phyloP scores from a whole-genome alignment of 2,888 invertebrate genomes.

The Lapara coniferarum region DNA sequence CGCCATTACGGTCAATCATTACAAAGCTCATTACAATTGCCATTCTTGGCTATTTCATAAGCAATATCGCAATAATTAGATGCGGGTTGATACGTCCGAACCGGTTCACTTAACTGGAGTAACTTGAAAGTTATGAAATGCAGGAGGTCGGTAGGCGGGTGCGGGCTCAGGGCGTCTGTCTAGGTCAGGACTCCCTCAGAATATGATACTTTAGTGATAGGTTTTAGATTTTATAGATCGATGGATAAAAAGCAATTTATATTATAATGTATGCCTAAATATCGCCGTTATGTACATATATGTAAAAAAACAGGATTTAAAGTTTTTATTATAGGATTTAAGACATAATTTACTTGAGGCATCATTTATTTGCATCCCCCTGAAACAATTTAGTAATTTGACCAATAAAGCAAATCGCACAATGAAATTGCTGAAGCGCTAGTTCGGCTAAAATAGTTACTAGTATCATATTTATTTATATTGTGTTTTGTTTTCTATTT shows the following conservation, averaged over 20 bases:
- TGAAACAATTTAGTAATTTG: conserved; percentile 8
- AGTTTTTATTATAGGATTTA: no score
- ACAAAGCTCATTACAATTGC: conserved; percentile 45
- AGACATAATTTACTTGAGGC: no score
- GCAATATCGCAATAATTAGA: conserved; percentile 56
- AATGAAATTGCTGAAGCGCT: not conserved
- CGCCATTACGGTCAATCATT: conserved; percentile 21
- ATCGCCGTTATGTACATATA: no score
- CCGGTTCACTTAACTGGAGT: conserved; percentile 47
- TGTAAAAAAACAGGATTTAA: no score
- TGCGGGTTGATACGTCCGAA: conserved; percentile 50
- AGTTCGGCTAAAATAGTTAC: conserved; percentile 4
- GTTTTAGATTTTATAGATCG: no score
- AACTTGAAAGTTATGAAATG: conserved; percentile 54
- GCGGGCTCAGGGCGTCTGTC: conserved; percentile 13
- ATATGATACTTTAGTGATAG: not conserved
- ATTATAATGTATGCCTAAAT: no score
- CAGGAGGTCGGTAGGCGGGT: conserved; percentile 25
- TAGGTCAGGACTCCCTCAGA: not conserved
- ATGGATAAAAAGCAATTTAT: no score
- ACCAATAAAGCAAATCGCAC: not conserved
- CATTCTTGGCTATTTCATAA: conserved; percentile 56
- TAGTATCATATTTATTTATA: not conserved
- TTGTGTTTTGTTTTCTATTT: not conserved
- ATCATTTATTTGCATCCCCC: not conserved